Conservation (phyloP, 1,140 invertebrate species). For the Micrasema longulum region DNA sequence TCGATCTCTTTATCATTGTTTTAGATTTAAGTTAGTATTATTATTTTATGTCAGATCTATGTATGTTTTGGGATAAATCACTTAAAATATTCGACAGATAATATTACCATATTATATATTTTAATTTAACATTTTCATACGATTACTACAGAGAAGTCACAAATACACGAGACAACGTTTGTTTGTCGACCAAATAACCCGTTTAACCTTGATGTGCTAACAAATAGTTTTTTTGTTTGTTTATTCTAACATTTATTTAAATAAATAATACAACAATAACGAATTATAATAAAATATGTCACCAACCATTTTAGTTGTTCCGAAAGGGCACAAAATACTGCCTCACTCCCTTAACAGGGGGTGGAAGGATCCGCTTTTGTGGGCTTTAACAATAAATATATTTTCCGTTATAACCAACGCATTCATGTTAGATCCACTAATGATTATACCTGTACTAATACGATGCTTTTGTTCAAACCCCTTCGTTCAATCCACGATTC, state of each 20-base stretch:
- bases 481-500: conserved; percentile 47
- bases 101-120: no score
- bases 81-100: no score
- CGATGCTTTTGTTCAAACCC: conserved; percentile 52
- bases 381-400: conserved; percentile 40
- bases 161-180: conserved; percentile 9
- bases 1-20: conserved; percentile 11
- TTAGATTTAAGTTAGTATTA: background rate
- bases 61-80: conserved; percentile 44
- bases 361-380: conserved; percentile 33
- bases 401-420: conserved; percentile 48
- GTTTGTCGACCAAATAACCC: conserved; percentile 26
- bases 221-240: conserved; percentile 19
- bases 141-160: conserved; percentile 24
- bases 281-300: conserved; percentile 28
- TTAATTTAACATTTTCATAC: conserved; percentile 15
- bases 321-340: conserved; percentile 28
- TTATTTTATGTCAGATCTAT: conserved; percentile 27
- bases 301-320: conserved; percentile 34
- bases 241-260: conserved; percentile 26
- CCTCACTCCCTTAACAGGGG: background rate
- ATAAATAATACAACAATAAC: conserved; percentile 30
- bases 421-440: conserved; percentile 50
- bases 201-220: conserved; percentile 38
- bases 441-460: conserved; percentile 51